Evolutionary conservation across 1,140 invertebrate genomes (phyloP), one percentile per base, ranked within the genome.

Genomic region (Anadara kagoshimensis): DNA sequence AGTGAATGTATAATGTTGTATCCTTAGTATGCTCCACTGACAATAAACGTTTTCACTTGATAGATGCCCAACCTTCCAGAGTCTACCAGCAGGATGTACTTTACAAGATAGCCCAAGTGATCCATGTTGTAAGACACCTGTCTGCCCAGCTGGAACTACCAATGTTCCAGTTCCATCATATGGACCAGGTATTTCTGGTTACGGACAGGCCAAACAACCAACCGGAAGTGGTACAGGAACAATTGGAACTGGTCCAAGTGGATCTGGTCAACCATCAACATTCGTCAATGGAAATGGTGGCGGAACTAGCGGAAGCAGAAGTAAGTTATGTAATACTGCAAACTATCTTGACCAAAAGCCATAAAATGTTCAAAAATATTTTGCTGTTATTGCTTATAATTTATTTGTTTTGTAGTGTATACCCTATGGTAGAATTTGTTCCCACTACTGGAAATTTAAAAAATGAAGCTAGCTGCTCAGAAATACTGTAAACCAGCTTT

Each of bases 111-210:
- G 84, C 59, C 76, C 79, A 12, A 79, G 73, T 58, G 82, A 85
- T 58, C 76, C 80, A 10, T 85, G 83, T 63, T 85, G 83, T 67
- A 78, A 78, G 58, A 69, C 78, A 43, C 83, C 83, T 14, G 49
- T 78, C 10, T 85, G 83, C 72, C 69, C 66, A 54, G 47, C 75
- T 24, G 70, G 74, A 14, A 71, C 62, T 16, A 71, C 63, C 43
- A 66, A 71, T 18, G 65, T 70, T 8, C 79, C 76, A 2, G 69
- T 72, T 24, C 76, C 78, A n/a, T 69, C 67, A 10, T 79, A 75
- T 56, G 81, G 81, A 10, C 75, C 78, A 26, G 77, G 74, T 14
- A 45, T 73, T 51, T 74, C 76, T 29, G 78, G 79, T 7, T 79
- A 73, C 61, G 73, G 73, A 20, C 65, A 62, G 44, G 78, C 78